Percentiles rank a stretch among this genome's conserved stretches.
phyloP scores from a whole-genome alignment of 2,113 vertebrate genomes.

The rat (Rattus norvegicus) region DNA sequence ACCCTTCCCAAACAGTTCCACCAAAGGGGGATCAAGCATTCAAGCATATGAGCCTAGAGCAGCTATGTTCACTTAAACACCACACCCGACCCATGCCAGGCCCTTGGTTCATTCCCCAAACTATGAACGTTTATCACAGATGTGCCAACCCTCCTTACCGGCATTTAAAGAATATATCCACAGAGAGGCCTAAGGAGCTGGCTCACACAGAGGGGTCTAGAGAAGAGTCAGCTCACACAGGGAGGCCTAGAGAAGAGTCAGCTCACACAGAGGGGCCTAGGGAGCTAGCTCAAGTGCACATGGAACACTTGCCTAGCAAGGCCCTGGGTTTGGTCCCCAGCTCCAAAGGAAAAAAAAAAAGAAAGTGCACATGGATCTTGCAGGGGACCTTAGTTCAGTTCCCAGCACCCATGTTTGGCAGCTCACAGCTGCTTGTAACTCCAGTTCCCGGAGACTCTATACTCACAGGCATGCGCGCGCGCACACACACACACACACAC shows the following conservation, averaged over 20 bases:
- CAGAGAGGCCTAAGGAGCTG: background rate
- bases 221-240: no score
- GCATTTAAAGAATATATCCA: background rate
- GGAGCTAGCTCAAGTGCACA: background rate
- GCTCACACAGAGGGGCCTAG: background rate
- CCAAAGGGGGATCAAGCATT: background rate
- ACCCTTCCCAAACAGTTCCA: background rate
- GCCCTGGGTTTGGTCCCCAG: no score
- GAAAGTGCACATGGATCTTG: background rate
- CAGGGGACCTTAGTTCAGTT: background rate
- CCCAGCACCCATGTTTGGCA: background rate
- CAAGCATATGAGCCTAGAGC: background rate
- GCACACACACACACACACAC: background rate
- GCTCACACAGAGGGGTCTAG: no score
- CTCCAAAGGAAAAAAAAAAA: no score
- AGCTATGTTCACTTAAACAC: background rate
- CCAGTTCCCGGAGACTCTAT: background rate
- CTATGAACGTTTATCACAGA: background rate
- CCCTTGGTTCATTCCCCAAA: background rate
- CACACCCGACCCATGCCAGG: background rate
- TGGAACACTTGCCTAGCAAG: no score
- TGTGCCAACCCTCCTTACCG: background rate
- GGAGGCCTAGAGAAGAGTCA: background rate
- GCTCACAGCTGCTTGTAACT: background rate
- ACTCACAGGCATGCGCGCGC: background rate